Base-by-base conservation (phyloP, 2,113 vertebrate species). In the Toxostoma redivivum region DNA sequence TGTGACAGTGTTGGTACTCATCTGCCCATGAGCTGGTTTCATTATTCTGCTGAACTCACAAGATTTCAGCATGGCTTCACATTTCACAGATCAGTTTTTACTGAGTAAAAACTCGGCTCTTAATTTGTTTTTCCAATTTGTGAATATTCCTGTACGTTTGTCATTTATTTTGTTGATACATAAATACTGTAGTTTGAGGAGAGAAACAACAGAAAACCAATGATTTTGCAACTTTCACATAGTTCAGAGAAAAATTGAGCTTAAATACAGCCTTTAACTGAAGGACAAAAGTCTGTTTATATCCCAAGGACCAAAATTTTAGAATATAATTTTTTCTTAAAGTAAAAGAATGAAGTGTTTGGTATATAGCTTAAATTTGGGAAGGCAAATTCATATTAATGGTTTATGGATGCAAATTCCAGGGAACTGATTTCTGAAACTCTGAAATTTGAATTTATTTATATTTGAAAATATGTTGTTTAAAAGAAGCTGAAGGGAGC, bases 371-470 rank as follows among this genome's bases (percentile, higher is more conserved):
- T 84, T 60, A 86, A 74, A 74, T 73, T 47, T 37, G 57, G 53
- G 57, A 54, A 51, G 60, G 47, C 8, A 10, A 38, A 83, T 47
- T 37, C 7, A 1, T 3, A 1, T 38, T 69, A 56, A 14, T 42
- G 70, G 22, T 73, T 88, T 71, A 81, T 0, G 0, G 71, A 78
- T 7, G 11, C 25, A 88, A 38, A 67, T 90, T 67, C 72, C 54
- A 72, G 69, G 71, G 64, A 81, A 35, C 53, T 24, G 37, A 64
- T 88, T 88, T 87, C 61, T 87, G 40, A 47, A 81, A 71, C 81
- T 90, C 48, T 74, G 76, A 90, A 86, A 87, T 88, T 80, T 37
- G n/a, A 44, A 82, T 96, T 79, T 90, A 78, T 88, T 95, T 93
- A 48, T 71, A 51, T 92, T 93, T 62, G 31, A 76, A 81, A 96